Percentiles rank a stretch among this genome's conserved stretches.
Conservation (phyloP, 2,797 vertebrate species). For the Sebastes itinus region DNA sequence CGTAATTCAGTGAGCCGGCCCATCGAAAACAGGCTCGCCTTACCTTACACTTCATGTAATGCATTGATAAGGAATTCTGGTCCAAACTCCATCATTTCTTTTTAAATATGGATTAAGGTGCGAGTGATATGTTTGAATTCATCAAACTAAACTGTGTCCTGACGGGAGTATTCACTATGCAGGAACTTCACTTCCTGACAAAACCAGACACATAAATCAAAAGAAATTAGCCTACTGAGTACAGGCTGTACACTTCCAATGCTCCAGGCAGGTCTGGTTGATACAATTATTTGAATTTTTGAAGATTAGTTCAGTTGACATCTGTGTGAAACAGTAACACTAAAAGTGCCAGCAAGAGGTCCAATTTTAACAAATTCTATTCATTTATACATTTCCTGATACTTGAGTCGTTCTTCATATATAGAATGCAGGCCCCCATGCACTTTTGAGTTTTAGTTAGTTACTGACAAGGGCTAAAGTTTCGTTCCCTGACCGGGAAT, state of each 20-base stretch:
- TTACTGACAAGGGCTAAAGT: not conserved
- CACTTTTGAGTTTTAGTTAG: not conserved
- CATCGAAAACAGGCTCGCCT: too few species aligned
- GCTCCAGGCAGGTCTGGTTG: not conserved
- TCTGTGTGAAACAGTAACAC: not conserved
- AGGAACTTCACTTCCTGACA: not conserved
- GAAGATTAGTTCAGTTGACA: not conserved
- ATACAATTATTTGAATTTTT: not conserved
- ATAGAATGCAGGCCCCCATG: not conserved
- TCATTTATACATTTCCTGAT: not conserved
- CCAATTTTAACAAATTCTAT: too few species aligned
- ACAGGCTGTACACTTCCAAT: not conserved
- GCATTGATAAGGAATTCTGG: not conserved
- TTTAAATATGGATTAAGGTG: not conserved
- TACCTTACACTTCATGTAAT: not conserved
- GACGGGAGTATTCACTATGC: not conserved
- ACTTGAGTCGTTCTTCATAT: not conserved
- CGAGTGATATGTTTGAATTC: not conserved
- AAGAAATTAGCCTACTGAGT: not conserved
- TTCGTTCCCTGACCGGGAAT: slow-evolving; percentile 78
- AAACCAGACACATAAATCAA: not conserved
- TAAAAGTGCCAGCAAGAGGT: too few species aligned
- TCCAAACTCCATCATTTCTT: not conserved
- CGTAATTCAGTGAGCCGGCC: too few species aligned
- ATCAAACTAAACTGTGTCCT: not conserved